Evolutionary conservation across 2,113 vertebrate species (phyloP).

Genomic region (Thinocorus orbignyianus): DNA sequence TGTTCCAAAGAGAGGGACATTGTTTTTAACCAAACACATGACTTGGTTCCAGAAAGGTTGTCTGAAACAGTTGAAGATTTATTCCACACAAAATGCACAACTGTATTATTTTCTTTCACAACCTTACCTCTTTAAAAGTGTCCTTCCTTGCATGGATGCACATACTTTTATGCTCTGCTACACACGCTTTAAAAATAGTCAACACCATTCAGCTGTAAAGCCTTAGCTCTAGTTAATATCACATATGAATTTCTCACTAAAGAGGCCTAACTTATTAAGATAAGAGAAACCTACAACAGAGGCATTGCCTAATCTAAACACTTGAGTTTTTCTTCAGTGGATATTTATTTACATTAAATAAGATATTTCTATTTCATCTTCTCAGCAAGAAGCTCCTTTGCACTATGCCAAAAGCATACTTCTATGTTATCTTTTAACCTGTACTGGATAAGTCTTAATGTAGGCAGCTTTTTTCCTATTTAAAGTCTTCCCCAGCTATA

Average conservation of each 20-base stretch:
- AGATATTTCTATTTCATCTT: neutral
- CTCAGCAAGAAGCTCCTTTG: neutral
- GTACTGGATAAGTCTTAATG: neutral
- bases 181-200: neutral
- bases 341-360: neutral
- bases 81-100: neutral
- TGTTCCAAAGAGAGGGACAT: neutral
- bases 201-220: neutral
- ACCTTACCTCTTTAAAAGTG: neutral
- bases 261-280: neutral
- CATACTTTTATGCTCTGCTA: neutral
- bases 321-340: neutral
- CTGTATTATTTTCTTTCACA: neutral
- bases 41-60: neutral
- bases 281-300: neutral
- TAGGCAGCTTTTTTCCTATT: neutral
- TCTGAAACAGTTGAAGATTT: neutral
- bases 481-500: neutral
- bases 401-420: neutral
- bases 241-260: fast-evolving
- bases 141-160: neutral
- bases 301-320: neutral
- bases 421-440: neutral
- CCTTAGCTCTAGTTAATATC: neutral
- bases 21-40: constrained; percentile 1